Conservation (phyloP, 2,797 vertebrate genomes). For the Falco peregrinus region DNA sequence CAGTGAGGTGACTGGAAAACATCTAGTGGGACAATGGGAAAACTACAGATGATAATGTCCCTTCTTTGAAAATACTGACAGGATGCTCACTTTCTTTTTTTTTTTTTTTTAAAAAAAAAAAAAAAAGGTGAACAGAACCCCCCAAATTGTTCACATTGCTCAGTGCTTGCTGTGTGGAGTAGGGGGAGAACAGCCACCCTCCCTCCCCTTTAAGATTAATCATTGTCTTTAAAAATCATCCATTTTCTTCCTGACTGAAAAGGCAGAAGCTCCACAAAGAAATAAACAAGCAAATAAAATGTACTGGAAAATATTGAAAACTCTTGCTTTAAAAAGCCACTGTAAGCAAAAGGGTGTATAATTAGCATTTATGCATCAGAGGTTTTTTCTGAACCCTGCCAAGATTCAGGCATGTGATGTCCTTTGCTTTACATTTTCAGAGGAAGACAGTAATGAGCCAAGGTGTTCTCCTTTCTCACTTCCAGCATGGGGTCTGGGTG, state of each 20-base stretch:
- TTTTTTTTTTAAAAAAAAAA: not conserved
- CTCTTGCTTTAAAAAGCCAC: not conserved
- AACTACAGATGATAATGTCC: not conserved
- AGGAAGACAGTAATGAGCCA: slow-evolving; percentile 2
- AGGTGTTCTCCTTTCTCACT: not conserved
- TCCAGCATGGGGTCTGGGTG: not conserved
- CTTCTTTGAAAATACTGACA: not conserved
- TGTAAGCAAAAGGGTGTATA: slow-evolving; percentile 15
- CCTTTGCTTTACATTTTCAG: not conserved
- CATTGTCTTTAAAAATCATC: not conserved
- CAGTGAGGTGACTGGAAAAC: not conserved
- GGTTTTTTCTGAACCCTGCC: slow-evolving; percentile 21
- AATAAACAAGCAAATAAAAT: slow-evolving; percentile 6
- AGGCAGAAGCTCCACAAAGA: slow-evolving; percentile 11
- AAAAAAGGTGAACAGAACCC: not conserved
- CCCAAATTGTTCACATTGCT: not conserved
- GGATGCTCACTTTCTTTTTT: not conserved
- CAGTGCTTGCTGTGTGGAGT: not conserved
- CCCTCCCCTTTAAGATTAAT: not conserved
- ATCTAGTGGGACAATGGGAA: not conserved
- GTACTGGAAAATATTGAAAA: not conserved
- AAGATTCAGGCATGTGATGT: not conserved
- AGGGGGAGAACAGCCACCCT: not conserved
- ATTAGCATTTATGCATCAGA: slow-evolving; percentile 9
- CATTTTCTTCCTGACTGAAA: slow-evolving; percentile 4